Evolutionary conservation across 2,113 vertebrate genomes (phyloP).

Genomic region (Pachycephala philippinensis): DNA sequence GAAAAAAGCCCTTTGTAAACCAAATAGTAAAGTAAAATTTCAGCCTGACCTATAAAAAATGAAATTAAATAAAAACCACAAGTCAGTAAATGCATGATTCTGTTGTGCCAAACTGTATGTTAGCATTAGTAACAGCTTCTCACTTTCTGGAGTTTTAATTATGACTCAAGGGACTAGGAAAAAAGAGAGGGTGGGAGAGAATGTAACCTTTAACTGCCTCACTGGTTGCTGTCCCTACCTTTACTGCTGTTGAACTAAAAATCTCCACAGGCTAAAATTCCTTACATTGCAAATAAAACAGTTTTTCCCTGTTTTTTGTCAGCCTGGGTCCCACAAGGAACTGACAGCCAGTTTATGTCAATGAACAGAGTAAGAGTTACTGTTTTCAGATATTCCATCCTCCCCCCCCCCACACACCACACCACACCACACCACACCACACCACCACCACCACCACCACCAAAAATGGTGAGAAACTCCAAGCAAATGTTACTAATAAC

Average conservation of each 20-base stretch:
- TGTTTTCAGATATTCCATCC: constrained; percentile 82
- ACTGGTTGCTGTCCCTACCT: constrained; percentile 73
- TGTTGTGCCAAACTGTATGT: constrained; percentile 68
- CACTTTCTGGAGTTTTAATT: constrained; percentile 81
- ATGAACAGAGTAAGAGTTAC: constrained; percentile 75
- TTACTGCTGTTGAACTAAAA: constrained; percentile 76
- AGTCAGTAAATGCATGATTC: constrained; percentile 69
- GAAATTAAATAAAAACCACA: constrained; percentile 65
- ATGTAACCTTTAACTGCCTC: constrained; percentile 74
- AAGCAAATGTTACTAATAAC: constrained; percentile 86
- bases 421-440: neutral
- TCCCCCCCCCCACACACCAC: neutral
- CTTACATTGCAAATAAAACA: constrained; percentile 83
- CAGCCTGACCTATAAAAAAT: constrained; percentile 68
- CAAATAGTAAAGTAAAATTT: constrained; percentile 65
- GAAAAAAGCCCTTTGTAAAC: constrained; percentile 69
- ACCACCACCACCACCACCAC: neutral
- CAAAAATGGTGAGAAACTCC: constrained; percentile 68
- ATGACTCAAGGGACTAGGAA: constrained; percentile 75
- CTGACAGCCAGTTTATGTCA: constrained; percentile 82
- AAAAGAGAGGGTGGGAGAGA: constrained; percentile 54
- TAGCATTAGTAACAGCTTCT: constrained; percentile 75
- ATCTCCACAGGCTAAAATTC: constrained; percentile 83
- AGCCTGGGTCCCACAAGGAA: constrained; percentile 79
- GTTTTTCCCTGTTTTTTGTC: constrained; percentile 90